A percentile compares a stretch with the other conserved stretches of the same genome.
phyloP scores from a whole-genome alignment of 2,888 invertebrate species.

The Drosophila flavopinicola region DNA sequence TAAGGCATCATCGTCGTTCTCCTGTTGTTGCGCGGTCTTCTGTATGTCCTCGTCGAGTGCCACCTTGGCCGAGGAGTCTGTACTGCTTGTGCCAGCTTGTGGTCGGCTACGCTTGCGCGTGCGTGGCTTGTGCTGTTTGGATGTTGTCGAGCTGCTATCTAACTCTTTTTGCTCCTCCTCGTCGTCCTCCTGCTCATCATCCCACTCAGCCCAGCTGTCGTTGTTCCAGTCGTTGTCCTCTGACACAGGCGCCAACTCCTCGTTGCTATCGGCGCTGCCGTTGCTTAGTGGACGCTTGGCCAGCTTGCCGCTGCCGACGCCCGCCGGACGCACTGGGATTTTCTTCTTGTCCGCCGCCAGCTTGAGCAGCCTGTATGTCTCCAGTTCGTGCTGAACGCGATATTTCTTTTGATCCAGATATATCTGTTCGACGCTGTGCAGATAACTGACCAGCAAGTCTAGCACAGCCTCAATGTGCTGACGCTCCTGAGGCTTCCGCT shows the following conservation, averaged over 20 bases:
- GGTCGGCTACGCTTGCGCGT: constrained; percentile 54
- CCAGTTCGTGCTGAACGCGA: constrained; percentile 92
- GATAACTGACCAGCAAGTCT: constrained; percentile 90
- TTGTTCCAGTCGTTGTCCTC: constrained; percentile 61
- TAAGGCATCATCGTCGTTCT: constrained; percentile 85
- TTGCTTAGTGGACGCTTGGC: constrained; percentile 30
- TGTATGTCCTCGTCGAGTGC: constrained; percentile 82
- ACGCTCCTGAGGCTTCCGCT: constrained; percentile 87
- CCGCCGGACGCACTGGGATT: constrained; percentile 81
- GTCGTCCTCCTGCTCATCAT: constrained; percentile 43
- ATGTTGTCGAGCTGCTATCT: constrained; percentile 12
- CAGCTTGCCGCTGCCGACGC: constrained; percentile 53
- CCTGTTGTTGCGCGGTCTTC: constrained; percentile 76
- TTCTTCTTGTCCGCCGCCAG: constrained; percentile 85
- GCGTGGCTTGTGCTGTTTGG: constrained; percentile 39
- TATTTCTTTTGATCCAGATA: constrained; percentile 95
- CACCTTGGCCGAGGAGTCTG: constrained; percentile 74
- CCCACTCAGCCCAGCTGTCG: constrained; percentile 60
- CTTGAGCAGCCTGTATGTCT: constrained; percentile 91
- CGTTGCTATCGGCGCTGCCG: constrained; percentile 56
- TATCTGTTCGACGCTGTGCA: constrained; percentile 93
- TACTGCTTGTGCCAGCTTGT: constrained; percentile 9
- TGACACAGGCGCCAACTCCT: not conserved
- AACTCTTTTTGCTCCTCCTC: not conserved
- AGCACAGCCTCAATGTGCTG: constrained; percentile 92